A percentile compares a stretch with the other conserved stretches of the same genome.
Conservation (phyloP, 2,113 vertebrate genomes). For the Nerophis lumbriciformis region DNA sequence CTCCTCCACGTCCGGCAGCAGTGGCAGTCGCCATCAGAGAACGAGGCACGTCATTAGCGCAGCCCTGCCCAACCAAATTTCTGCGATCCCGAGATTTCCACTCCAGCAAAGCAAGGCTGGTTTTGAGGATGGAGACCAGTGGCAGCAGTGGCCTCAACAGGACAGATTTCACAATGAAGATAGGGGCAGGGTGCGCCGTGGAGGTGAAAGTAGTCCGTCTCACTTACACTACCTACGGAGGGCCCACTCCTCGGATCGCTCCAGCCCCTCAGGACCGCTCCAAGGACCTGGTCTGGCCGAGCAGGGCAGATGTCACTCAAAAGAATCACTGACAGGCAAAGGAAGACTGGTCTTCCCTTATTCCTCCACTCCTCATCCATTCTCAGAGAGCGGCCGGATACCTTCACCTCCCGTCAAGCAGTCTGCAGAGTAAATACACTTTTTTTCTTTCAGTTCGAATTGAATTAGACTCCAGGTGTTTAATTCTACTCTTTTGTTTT, state of each 20-base stretch:
- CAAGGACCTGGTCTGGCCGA: constrained; percentile 36
- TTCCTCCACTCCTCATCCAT: constrained; percentile 63
- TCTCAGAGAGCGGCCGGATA: constrained; percentile 70
- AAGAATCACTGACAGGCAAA: constrained; percentile 76
- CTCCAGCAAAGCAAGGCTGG: constrained; percentile 57
- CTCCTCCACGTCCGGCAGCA: constrained; percentile 76
- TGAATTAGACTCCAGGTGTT: neutral
- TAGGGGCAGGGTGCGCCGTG: constrained; percentile 61
- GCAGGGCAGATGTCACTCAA: constrained; percentile 81
- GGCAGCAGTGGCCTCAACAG: constrained; percentile 49
- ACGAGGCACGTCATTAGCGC: constrained; percentile 78
- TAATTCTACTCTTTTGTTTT: constrained; percentile 33
- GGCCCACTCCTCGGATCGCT: constrained; percentile 88
- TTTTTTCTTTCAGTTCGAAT: neutral
- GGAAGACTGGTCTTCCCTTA: constrained; percentile 62
- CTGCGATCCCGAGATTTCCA: constrained; percentile 70
- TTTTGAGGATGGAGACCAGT: constrained; percentile 64
- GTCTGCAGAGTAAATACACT: constrained; percentile 65
- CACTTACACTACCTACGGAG: constrained; percentile 86
- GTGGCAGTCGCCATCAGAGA: constrained; percentile 79
- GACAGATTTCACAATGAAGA: constrained; percentile 50
- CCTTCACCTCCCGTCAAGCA: constrained; percentile 79
- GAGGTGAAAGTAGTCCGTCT: constrained; percentile 71
- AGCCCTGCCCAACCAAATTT: constrained; percentile 85
- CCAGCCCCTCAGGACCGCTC: constrained; percentile 55